Evolutionary conservation across 2,888 invertebrate genomes (phyloP), one percentile per base, ranked within the genome.

Genomic region (Tillus elongatus): DNA sequence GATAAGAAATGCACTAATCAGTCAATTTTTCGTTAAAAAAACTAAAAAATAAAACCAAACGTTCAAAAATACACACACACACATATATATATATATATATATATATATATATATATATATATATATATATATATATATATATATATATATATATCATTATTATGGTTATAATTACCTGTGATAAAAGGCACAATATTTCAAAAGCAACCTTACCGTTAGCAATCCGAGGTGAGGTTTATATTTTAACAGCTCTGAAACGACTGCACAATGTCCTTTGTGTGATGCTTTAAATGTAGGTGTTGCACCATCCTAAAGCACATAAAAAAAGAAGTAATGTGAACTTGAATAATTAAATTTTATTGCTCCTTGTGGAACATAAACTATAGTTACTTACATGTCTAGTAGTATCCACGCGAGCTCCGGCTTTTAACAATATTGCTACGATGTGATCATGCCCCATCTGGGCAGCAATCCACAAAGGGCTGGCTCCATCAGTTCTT

Each of bases 401-500:
- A 14, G 82, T 73, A 2, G 80, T 73, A 69, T 92, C 90, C 13
- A 88, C 82, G 50, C 72, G 68, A 24, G 89, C 89, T 30, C 89
- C 88, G 49, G 77, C 75, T 55, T 77, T 77, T 45, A 92, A 70
- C 52, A 95, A 71, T 55, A 79, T 74, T 45, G 81, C 71, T 39
- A 82, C 90, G 31, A 84, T 82, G 57, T 77, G 78, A 60, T 82
- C 78, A 69, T 91, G 90, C 0, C 92, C 93, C 87, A 92, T 91
- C 75, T 95, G 95, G 46, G 90, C 79, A 26, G 91, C 85, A 55
- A 95, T 93, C 92, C 92, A 95, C 47, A 95, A 74, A 42, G 93
- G 82, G 31, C 88, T 85, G 58, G 89, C 87, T 43, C 84, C 80
- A 70, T 92, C 92, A 3, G 78, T 76, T 54, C 92, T 77, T 47